A percentile compares a stretch with the other conserved stretches of the same genome.
Conservation (phyloP, 2,888 invertebrate species). For the Dendrolimus pini region DNA sequence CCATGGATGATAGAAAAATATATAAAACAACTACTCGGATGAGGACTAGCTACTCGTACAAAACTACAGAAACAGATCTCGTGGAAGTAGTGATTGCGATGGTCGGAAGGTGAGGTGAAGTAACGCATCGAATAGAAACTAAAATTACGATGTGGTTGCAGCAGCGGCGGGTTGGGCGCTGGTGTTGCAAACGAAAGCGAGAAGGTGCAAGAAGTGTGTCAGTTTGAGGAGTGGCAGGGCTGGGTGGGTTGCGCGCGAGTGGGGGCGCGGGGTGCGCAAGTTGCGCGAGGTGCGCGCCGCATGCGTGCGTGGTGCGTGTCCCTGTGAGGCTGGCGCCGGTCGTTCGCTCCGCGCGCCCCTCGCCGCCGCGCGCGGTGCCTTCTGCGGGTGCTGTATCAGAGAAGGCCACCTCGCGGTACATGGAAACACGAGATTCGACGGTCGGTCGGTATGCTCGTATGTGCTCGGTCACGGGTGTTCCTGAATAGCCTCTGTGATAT, state of each 20-base stretch:
- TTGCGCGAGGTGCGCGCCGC: conserved; percentile 11
- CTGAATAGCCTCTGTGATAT: conserved; percentile 19
- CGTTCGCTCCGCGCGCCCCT: conserved; percentile 15
- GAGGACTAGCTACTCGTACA: conserved; percentile 64
- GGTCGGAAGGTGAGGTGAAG: not conserved
- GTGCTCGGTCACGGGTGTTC: conserved; percentile 8
- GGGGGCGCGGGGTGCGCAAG: conserved; percentile 8
- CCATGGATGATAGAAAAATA: conserved; percentile 4
- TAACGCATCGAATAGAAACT: not conserved
- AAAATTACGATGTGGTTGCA: not conserved
- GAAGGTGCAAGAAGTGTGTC: not conserved
- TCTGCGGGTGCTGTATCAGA: conserved; percentile 15
- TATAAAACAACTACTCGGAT: conserved; percentile 71
- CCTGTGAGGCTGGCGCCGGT: conserved; percentile 8
- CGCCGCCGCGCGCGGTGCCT: conserved; percentile 31
- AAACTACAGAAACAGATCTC: conserved; percentile 13
- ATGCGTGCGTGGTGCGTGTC: conserved; percentile 2
- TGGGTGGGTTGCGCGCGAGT: conserved; percentile 5
- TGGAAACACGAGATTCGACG: conserved; percentile 12
- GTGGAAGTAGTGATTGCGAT: not conserved
- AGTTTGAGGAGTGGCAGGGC: not conserved
- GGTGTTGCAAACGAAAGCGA: not conserved
- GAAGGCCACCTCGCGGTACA: conserved; percentile 11
- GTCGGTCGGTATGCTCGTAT: conserved; percentile 16
- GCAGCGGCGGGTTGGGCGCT: not conserved